Conservation (phyloP, 2,113 vertebrate genomes). For the Hemiscyllium ocellatum region DNA sequence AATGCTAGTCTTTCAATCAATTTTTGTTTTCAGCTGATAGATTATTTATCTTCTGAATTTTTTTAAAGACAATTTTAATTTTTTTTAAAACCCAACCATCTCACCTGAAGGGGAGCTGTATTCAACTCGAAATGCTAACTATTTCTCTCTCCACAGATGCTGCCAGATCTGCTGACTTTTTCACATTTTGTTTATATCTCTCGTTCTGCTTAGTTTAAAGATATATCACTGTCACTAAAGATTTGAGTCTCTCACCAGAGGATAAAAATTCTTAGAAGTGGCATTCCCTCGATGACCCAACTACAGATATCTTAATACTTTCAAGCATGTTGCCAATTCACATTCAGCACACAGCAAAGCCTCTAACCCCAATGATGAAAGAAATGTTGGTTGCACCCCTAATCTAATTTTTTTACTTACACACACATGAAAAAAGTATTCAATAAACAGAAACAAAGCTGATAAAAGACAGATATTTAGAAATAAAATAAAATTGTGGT, state of each 20-base stretch:
- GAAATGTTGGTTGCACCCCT: conserved; percentile 60
- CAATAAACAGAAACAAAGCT: conserved; percentile 45
- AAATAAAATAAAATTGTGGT: conserved; percentile 41
- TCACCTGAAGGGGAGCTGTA: background rate
- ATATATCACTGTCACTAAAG: background rate
- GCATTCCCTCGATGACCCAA: background rate
- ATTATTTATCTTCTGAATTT: background rate
- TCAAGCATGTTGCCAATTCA: background rate
- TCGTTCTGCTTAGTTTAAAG: background rate
- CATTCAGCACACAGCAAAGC: background rate
- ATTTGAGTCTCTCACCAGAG: background rate
- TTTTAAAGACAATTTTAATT: no score
- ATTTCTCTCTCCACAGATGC: no score
- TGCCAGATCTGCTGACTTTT: no score
- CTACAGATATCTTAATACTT: background rate
- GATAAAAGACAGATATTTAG: conserved; percentile 39
- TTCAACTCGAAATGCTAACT: no score
- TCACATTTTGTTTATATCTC: background rate
- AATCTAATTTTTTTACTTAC: background rate
- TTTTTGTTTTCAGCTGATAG: background rate
- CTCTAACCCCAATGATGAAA: background rate
- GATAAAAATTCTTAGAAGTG: background rate
- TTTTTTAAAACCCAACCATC: background rate
- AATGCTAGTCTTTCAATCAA: background rate
- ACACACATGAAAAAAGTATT: conserved; percentile 39